Evolutionary conservation across 2,797 vertebrate species (phyloP).

Genomic region (Hydrophis major): DNA sequence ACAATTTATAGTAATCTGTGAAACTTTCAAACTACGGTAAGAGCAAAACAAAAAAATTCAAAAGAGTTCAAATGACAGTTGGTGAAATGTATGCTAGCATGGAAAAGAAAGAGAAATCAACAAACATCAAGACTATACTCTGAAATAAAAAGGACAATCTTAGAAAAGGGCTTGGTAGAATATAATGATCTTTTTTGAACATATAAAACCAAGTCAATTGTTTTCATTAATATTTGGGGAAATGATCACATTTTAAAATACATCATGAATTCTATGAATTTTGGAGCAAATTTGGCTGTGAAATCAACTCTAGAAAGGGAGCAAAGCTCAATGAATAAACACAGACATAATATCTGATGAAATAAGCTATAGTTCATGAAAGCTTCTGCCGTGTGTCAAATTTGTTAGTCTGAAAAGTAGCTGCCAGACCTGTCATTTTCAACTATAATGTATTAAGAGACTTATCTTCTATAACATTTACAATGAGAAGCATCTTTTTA

Average conservation of each 20-base stretch:
- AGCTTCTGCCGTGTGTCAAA: not conserved
- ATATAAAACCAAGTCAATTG: not conserved
- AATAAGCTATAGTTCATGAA: not conserved
- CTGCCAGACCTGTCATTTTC: not conserved
- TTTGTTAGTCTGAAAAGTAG: not conserved
- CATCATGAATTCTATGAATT: not conserved
- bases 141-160: not conserved
- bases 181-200: not conserved
- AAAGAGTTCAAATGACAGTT: not conserved
- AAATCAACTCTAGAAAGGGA: not conserved
- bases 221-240: not conserved
- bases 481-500: not conserved
- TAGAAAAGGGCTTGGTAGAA: not conserved
- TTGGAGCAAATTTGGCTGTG: not conserved
- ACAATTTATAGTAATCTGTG: not conserved
- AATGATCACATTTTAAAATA: not conserved
- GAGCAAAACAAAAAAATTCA: not conserved
- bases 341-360: not conserved
- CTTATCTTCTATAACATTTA: not conserved
- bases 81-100: not conserved
- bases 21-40: not conserved
- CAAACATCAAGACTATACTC: not conserved
- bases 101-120: not conserved
- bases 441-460: not conserved
- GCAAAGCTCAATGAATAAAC: not conserved